Base-by-base conservation (phyloP, 2,888 invertebrate genomes). In the Axea sp. region DNA sequence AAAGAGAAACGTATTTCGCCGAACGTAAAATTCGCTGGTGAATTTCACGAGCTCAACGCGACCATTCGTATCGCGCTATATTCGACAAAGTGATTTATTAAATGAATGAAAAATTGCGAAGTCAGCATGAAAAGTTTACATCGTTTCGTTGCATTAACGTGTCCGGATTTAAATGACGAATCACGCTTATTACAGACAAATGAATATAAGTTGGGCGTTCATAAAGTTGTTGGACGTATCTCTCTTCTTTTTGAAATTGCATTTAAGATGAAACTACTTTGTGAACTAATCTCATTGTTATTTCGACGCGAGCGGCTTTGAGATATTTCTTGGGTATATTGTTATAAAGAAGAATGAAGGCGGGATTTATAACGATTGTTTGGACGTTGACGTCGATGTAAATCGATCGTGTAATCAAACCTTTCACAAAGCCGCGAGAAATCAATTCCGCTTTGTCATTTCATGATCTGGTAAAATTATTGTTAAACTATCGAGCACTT, bases 121-220 rank as follows among this genome's bases (percentile, higher is more conserved):
- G 59, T 73, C 68, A 47, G 64, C 49, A 64, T 68, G 68, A 73
- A 67, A 67, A 73, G 65, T 67, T 67, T 60, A 49, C 67, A 60
- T 60, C 53, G 73, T 60, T 47, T 60, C 60, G 73, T 73, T 67
- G 67, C 60, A 67, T 60, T 65, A 73, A 73, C 73, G 65, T 73
- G 73, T 73, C 73, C 26, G 53, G 65, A 73, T 73, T 67, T 65
- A 73, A 73, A 65, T 73, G 73, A 65, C 65, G 65, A 73, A 73
- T 73, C 65, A 45, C 60, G 45, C 65, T 65, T 72, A 60, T 65
- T 73, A 73, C 53, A 37, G 65, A 65, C 73, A 67, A 67, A 73
- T 65, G 73, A 65, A 73, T 73, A 73, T 73, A 73, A 73, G 73
- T 73, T 73, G 55, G 67, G 49, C 60, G 67, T 35, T 60, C 67